Evolutionary conservation across 2,888 invertebrate species (phyloP).

Genomic region (Drosophila mulleri): DNA sequence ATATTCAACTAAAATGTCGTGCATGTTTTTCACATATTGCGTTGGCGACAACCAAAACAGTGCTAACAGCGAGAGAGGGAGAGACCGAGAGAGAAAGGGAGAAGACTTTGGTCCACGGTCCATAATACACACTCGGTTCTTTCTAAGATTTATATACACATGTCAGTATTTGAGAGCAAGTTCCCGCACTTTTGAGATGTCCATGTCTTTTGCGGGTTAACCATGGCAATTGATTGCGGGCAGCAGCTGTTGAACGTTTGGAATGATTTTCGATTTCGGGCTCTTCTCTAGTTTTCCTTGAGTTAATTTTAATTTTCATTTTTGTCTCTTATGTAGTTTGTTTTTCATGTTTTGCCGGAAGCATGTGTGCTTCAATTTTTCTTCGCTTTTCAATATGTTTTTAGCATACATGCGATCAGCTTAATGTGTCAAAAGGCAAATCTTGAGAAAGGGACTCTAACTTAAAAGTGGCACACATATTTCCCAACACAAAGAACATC

Average conservation of each 20-base stretch:
- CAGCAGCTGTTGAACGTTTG: conserved; percentile 67
- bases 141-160: conserved; percentile 52
- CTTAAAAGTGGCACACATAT: conserved; percentile 14
- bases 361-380: conserved; percentile 62
- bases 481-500: conserved; percentile 26
- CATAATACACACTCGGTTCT: conserved; percentile 29
- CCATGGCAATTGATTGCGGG: conserved; percentile 78
- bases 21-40: conserved; percentile 51
- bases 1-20: conserved; percentile 53
- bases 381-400: conserved; percentile 54
- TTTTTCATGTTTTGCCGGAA: conserved; percentile 67
- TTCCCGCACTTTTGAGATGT: conserved; percentile 36
- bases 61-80: neutral
- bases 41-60: conserved; percentile 38
- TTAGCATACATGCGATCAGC: conserved; percentile 68
- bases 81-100: neutral
- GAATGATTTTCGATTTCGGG: neutral
- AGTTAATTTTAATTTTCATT: neutral
- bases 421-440: conserved; percentile 47
- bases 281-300: conserved; percentile 10
- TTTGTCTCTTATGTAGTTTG: conserved; percentile 13
- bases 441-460: conserved; percentile 7
- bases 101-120: neutral
- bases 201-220: conserved; percentile 58
- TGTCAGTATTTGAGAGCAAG: conserved; percentile 59